Percentiles rank a stretch among this genome's conserved stretches.
Conservation (phyloP, 2,113 vertebrate species). For the Eleginops maclovinus region DNA sequence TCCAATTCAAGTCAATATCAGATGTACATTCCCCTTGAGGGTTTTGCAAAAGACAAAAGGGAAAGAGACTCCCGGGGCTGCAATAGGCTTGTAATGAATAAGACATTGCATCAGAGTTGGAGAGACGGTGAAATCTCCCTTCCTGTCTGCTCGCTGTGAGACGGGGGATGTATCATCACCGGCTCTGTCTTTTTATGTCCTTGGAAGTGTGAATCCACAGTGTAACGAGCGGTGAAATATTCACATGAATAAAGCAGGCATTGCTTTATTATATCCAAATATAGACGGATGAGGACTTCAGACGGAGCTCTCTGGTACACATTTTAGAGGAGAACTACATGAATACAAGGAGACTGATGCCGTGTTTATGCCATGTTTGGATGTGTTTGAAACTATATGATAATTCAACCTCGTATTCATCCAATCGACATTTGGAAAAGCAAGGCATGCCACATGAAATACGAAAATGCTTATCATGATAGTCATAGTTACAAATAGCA, state of each 20-base stretch:
- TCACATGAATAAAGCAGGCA: slow-evolving; percentile 36
- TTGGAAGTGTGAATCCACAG: slow-evolving; percentile 54
- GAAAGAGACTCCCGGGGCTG: slow-evolving; percentile 39
- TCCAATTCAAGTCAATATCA: slow-evolving; percentile 39
- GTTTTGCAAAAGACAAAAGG: slow-evolving; percentile 14
- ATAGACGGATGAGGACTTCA: slow-evolving; percentile 10
- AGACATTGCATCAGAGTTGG: slow-evolving; percentile 70
- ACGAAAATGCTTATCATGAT: too few species aligned
- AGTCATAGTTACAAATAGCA: neutral
- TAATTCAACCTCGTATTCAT: neutral
- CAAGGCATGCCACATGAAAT: neutral
- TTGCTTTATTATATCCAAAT: too few species aligned
- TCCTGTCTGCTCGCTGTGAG: slow-evolving; percentile 46
- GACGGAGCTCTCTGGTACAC: neutral
- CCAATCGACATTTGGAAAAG: too few species aligned
- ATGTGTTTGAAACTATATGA: neutral
- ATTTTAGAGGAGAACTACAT: slow-evolving; percentile 4
- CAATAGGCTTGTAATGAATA: slow-evolving; percentile 70
- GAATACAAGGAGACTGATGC: too few species aligned
- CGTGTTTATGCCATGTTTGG: neutral
- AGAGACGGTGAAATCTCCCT: slow-evolving; percentile 60
- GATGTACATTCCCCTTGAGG: slow-evolving; percentile 47
- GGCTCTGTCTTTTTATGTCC: slow-evolving; percentile 53
- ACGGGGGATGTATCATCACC: slow-evolving; percentile 54
- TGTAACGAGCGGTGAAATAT: slow-evolving; percentile 28